phyloP scores from a whole-genome alignment of 2,888 invertebrate genomes.

The Drosophila prolongata region DNA sequence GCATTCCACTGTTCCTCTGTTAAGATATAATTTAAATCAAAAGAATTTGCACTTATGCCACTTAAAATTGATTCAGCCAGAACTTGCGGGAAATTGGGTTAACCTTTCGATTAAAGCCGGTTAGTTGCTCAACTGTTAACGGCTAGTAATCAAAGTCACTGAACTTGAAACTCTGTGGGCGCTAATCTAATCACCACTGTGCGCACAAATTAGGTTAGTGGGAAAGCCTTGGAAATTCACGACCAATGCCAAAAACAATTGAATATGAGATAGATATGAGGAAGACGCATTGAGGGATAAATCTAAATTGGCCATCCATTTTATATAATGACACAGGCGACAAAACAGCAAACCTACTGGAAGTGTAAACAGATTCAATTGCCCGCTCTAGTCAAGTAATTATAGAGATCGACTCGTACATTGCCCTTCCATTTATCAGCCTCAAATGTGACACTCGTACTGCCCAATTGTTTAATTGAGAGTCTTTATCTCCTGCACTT shows the following conservation, averaged over 20 bases:
- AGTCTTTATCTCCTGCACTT: conserved; percentile 13
- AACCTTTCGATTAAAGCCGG: conserved; percentile 39
- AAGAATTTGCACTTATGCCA: conserved; percentile 11
- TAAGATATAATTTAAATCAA: conserved; percentile 13
- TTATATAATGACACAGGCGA: conserved; percentile 7
- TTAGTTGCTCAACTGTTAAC: conserved; percentile 37
- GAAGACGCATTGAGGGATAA: neutral
- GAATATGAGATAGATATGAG: neutral
- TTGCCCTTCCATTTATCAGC: conserved; percentile 32
- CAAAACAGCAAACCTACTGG: conserved; percentile 6
- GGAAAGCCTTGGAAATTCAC: neutral
- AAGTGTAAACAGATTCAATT: conserved; percentile 28
- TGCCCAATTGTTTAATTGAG: conserved; percentile 13
- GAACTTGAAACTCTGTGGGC: conserved; percentile 52
- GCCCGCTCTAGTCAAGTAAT: conserved; percentile 16
- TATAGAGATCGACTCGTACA: conserved; percentile 20
- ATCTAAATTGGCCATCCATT: conserved; percentile 8
- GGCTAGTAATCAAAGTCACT: conserved; percentile 49
- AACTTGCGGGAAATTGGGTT: conserved; percentile 29
- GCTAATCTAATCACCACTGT: conserved; percentile 27
- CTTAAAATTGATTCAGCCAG: conserved; percentile 2
- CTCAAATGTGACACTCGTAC: conserved; percentile 6
- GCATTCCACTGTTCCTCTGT: neutral
- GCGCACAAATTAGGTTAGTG: conserved; percentile 19
- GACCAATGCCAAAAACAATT: neutral